Evolutionary conservation across 2,888 invertebrate genomes (phyloP), one percentile per base, ranked within the genome.

Genomic region (Pseudococcus viburni): DNA sequence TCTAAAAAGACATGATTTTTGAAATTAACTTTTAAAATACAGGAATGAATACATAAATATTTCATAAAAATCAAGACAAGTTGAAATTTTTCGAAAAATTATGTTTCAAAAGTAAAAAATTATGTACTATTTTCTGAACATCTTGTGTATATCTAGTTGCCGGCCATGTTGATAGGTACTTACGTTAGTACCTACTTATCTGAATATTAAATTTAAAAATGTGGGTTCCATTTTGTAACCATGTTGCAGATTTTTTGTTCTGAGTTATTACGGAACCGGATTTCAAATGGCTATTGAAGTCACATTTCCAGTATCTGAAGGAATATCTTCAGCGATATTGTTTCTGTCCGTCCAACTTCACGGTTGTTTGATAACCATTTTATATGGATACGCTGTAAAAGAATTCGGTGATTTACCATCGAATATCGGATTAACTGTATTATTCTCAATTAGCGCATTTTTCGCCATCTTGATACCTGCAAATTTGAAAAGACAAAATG

Each of bases 331-430:
- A 0, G 91, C 91, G 26, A 84, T 91, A 7, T 68, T 91, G 11
- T 90, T 90, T 84, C 90, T 90, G 0, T 90, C 90, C 22, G 90
- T 90, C 15, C 90, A 91, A 89, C 89, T 90, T 42, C 90, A 89
- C 33, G 91, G 91, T 8, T 90, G 90, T 55, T 88, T 90, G 7
- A 89, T 90, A 22, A 89, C 90, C 8, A 85, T 89, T 1, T 64
- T 88, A 68, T 89, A 89, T 46, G 89, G 90, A 15, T 89, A 88
- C 84, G 88, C 88, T 11, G 88, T 89, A 17, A 95, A 95, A 68
- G 93, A 93, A 90, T 92, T 96, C 90, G 95, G 95, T 0, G 96
- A 96, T 90, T 93, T 95, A 90, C 95, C 95, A 92, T 96, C 98
- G 12, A 99, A 98, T 92, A 92, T 97, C 12, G 42, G 80, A 19